These are phyloP conservation scores for Cryptoprocta ferox DNA, from an alignment of 2,797 vertebrate species.

Conservation along the genomic window DNA sequence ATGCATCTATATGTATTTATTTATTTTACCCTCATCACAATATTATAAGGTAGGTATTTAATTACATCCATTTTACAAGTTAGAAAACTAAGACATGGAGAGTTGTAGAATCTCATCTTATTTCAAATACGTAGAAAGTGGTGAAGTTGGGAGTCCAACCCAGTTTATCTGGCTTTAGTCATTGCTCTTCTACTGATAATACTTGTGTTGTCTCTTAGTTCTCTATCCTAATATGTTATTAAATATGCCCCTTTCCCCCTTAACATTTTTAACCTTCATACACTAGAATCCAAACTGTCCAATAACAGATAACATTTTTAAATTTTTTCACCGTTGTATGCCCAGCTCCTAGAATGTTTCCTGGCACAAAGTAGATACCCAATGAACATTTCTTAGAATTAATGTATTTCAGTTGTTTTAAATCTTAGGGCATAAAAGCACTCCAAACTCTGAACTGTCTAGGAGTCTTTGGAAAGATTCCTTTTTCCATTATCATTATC, in stretches of 20 bases:
- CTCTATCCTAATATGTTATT: background rate
- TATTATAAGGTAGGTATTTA: background rate
- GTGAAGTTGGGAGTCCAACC: background rate
- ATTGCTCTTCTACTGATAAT: rapidly evolving
- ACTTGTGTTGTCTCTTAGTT: background rate
- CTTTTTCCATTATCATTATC: conserved; percentile 2
- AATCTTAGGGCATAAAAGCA: background rate
- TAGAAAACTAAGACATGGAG: background rate
- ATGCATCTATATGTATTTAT: background rate
- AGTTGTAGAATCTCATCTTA: background rate
- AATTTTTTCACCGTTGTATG: background rate
- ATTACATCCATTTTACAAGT: background rate
- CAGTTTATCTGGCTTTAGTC: background rate
- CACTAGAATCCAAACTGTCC: background rate
- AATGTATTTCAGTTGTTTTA: background rate
- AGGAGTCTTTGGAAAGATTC: background rate
- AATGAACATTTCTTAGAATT: background rate
- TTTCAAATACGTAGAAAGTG: background rate
- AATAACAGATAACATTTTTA: background rate
- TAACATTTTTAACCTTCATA: background rate
- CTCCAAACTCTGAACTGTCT: background rate
- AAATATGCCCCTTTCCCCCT: rapidly evolving
- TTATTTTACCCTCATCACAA: background rate
- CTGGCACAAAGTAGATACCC: background rate
- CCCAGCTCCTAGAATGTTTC: background rate